phyloP scores from a whole-genome alignment of 2,797 vertebrate genomes.

The Syndactyla subalaris region DNA sequence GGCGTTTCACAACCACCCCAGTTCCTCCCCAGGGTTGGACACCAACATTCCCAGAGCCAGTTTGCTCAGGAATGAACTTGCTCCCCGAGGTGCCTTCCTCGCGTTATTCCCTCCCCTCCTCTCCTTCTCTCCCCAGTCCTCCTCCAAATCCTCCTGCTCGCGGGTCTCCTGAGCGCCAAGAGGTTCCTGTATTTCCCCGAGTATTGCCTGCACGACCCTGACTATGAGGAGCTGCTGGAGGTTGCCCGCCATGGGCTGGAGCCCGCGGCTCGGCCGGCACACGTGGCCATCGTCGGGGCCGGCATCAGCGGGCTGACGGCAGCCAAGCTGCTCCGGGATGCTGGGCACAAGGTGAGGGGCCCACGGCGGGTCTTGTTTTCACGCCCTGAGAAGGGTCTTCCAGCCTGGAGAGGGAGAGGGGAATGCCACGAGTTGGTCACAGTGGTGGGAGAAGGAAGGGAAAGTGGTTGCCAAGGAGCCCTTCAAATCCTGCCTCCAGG shows the following conservation, averaged over 20 bases:
- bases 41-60: accelerated
- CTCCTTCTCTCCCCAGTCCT: not conserved
- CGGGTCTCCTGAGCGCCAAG: accelerated
- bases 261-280: accelerated
- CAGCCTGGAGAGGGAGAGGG: not conserved
- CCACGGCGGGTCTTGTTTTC: not conserved
- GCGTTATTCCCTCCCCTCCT: not conserved
- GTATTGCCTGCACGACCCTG: not conserved
- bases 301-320: not conserved
- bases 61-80: not conserved
- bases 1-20: not conserved
- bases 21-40: not conserved
- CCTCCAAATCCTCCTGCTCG: not conserved
- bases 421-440: accelerated
- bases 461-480: accelerated
- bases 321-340: not conserved
- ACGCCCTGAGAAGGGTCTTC: not conserved
- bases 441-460: not conserved
- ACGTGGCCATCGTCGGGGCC: not conserved
- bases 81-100: accelerated
- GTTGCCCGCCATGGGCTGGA: accelerated
- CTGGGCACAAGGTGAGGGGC: not conserved
- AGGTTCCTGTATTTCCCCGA: not conserved
- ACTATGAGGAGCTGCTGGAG: not conserved
- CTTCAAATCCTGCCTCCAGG: accelerated